Evolutionary conservation across 2,888 invertebrate species (phyloP), one percentile per base, ranked within the genome.

Genomic region (Lissonota sp.): DNA sequence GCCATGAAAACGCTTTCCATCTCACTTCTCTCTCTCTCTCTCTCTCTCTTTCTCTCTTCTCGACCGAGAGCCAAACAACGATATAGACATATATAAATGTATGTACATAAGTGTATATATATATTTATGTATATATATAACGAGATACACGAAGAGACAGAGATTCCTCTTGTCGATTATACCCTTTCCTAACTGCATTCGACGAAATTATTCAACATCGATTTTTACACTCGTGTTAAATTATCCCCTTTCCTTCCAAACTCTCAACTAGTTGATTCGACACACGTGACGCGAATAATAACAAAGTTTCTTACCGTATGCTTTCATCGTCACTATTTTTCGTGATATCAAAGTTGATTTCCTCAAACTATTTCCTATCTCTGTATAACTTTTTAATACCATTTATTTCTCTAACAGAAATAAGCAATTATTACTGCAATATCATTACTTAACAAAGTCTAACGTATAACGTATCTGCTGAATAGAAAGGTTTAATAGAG

Each of bases 1-100:
- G 84, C 84, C 80, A 81, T 81, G 73, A 81, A 84, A 26, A 84
- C 76, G 81, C 75, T 84, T 80, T 83, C 82, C 79, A 79, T 83
- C 46, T 62, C 71, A 53, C 72, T 70, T 64, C 74, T 60, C 57
- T 53, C 42, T 69, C 39, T 58, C 63, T 55, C 53, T 64, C 62
- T 58, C 37, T 53, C 37, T 42, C 51, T 14, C 71, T 39, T 64
- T 69, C 51, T 58, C 74, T 79, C 74, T 60, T 70, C 80, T 73
- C 62, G 44, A 71, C 67, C 46, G 78, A 79, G 73, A 77, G 64
- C 60, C 80, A 70, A 80, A 77, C 64, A 73, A 69, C 74, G 72
- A 67, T 76, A 62, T 71, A 39, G 26, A 64, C 44, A 64, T 12
- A 66, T 67, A 71, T 53, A 79, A n/a, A n/a, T n/a, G n/a, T 40